Conservation (phyloP, 2,113 vertebrate species). For the Sardina pilchardus region DNA sequence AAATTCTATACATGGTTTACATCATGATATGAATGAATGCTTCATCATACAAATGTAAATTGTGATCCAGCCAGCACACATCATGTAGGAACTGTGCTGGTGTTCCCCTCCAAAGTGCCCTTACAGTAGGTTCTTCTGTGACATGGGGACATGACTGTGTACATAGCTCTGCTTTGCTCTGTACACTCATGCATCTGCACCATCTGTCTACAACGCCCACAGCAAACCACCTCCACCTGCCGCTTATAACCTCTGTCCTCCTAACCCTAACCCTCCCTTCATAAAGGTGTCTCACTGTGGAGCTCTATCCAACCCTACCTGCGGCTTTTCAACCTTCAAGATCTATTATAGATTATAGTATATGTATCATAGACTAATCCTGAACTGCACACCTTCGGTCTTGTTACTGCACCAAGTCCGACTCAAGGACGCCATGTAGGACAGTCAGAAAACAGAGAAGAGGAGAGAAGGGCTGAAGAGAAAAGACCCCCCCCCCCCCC, state of each 20-base stretch:
- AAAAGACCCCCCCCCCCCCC: background rate
- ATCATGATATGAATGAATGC: too few species aligned
- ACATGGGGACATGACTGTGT: too few species aligned
- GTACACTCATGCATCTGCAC: background rate
- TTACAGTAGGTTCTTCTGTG: background rate
- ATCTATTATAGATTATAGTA: background rate
- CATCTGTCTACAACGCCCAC: background rate
- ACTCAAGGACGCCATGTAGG: too few species aligned
- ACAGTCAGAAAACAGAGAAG: background rate
- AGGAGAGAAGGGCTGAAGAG: background rate
- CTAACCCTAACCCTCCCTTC: background rate
- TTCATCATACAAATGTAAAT: too few species aligned
- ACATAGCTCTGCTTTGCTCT: background rate
- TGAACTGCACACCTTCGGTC: background rate
- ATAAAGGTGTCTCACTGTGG: background rate
- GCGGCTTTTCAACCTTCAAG: background rate
- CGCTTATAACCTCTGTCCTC: background rate
- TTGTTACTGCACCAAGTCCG: background rate
- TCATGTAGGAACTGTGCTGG: too few species aligned
- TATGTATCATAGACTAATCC: background rate
- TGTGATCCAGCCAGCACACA: too few species aligned
- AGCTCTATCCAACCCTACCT: background rate
- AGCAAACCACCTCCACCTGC: background rate
- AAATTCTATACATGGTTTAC: too few species aligned
- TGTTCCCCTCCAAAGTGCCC: too few species aligned